A percentile compares a stretch with the other conserved stretches of the same genome.
Evolutionary conservation across 2,888 invertebrate species (phyloP).

Genomic region (Platerodrilus igneus): DNA sequence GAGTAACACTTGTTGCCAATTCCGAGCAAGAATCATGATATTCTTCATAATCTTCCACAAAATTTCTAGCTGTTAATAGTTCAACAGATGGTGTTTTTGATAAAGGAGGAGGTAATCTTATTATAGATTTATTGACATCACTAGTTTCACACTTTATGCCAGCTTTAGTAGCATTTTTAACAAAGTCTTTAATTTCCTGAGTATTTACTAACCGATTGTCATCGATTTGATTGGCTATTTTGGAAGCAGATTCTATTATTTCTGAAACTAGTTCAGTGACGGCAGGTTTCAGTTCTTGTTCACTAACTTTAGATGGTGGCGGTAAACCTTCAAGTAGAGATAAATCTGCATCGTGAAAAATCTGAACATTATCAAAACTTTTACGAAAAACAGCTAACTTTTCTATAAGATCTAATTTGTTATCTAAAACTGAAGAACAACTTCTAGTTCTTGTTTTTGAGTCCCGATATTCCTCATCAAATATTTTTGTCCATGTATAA

Average conservation of each 20-base stretch:
- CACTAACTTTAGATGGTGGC: conserved; percentile 8
- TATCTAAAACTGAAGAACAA: conserved; percentile 46
- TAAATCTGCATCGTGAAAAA: conserved; percentile 36
- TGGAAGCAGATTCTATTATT: conserved; percentile 22
- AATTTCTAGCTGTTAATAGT: conserved; percentile 42
- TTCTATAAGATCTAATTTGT: conserved; percentile 42
- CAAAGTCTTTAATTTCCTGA: neutral
- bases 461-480: conserved; percentile 34
- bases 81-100: conserved; percentile 39
- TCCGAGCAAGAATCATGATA: conserved; percentile 45
- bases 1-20: conserved; percentile 32
- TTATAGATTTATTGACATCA: conserved; percentile 7
- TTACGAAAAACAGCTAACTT: conserved; percentile 47
- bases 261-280: conserved; percentile 32
- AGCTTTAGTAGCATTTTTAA: neutral
- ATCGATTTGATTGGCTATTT: conserved; percentile 23
- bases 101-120: conserved; percentile 37
- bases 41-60: conserved; percentile 47
- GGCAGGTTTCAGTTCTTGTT: conserved; percentile 28
- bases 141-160: conserved; percentile 8
- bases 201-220: conserved; percentile 13
- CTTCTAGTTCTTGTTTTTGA: conserved; percentile 45
- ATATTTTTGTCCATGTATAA: conserved; percentile 42
- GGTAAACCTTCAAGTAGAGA: conserved; percentile 18
- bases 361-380: conserved; percentile 45